Conservation (phyloP, 2,113 vertebrate genomes). For the Albula glossodonta region DNA sequence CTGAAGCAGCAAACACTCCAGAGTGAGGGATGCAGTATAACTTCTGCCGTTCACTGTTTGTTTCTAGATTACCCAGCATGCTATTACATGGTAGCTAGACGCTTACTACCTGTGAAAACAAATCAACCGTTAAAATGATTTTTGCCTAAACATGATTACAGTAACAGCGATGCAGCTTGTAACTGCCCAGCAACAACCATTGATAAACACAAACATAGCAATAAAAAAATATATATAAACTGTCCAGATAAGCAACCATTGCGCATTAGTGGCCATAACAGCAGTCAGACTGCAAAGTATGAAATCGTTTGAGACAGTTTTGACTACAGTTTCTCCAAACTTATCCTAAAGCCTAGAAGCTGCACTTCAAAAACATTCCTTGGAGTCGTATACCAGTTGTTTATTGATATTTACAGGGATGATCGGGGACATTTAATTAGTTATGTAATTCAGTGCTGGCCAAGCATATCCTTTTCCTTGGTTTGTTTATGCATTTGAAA, state of each 20-base stretch:
- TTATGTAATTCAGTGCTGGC: background rate
- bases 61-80: too few relatives aligned
- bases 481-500: background rate
- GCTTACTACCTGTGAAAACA: too few relatives aligned
- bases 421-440: background rate
- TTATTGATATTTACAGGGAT: background rate
- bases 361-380: conserved; percentile 2
- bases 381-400: background rate
- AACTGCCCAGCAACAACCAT: too few relatives aligned
- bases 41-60: too few relatives aligned
- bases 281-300: background rate
- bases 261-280: background rate
- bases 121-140: too few relatives aligned
- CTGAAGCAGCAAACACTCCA: too few relatives aligned
- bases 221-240: background rate
- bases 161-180: too few relatives aligned
- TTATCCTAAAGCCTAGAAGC: background rate
- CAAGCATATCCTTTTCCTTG: background rate
- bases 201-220: too few relatives aligned
- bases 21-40: too few relatives aligned
- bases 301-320: background rate
- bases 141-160: too few relatives aligned
- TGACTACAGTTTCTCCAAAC: background rate
- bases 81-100: too few relatives aligned
- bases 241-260: background rate